Base-by-base conservation (phyloP, 2,113 vertebrate genomes). In the Pungitius pungitius region DNA sequence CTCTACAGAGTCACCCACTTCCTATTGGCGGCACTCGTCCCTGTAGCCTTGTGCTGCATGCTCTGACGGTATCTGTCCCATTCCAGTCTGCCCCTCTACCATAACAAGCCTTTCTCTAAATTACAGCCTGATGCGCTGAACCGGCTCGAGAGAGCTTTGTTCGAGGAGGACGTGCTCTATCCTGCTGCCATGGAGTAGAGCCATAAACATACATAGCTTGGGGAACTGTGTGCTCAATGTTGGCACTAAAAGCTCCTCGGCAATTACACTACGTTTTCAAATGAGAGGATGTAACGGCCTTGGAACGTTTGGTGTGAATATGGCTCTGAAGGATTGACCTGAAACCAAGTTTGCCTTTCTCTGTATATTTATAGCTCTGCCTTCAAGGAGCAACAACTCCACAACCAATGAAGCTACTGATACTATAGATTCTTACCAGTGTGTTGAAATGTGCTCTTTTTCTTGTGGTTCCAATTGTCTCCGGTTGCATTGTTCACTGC, bases 1-100 rank as follows among this genome's bases (percentile, higher is more conserved):
- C 94, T 98, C 54, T 99, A 98, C 89, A 94, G 95, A 91, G 87
- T 97, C 78, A 92, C 94, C 9, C 92, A 96, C 85, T 96, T 97
- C 72, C 80, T 96, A 77, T 87, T 92, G 24, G 87, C 91, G 64
- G 92, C 94, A n/a, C 90, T 98, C 63, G 78, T 91, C 45, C 90
- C 97, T n/a, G 90, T 97, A 15, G 88, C 93, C 5, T 71, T 93
- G 40, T 97, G 96, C 80, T 95, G 94, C 87, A 77, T 95, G 77
- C 85, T 97, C 85, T 99, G 91, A 94, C 71, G 2, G 3, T 59
- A 66, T 37, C 73, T 33, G 54, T 24, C 62, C 42, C 54, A 1
- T 58, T 45, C 67, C 57, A 8, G 61, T 67, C 58, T 59, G 37
- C 69, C 62, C 59, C 55, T 59, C 73, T 8, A 71, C 80, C 84